phyloP scores from a whole-genome alignment of 2,888 invertebrate genomes.

The Leptinotarsa peninsularis region DNA sequence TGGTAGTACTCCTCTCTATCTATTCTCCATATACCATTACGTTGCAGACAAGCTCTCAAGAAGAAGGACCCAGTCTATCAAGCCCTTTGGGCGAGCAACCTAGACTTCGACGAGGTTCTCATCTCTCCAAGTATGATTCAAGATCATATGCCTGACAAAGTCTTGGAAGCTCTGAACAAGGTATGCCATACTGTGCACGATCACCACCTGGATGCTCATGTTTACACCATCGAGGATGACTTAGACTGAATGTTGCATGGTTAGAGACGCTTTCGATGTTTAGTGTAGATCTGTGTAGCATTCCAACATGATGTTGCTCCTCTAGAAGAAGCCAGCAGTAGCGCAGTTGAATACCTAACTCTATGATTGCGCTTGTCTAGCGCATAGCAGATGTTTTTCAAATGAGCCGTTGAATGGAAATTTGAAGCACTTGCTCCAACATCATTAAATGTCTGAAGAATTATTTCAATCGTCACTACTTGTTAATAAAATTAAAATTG shows the following conservation, averaged over 20 bases:
- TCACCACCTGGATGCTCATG: conserved; percentile 33
- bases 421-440: too few relatives aligned
- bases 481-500: too few relatives aligned
- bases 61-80: conserved; percentile 86
- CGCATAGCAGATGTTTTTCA: not conserved
- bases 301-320: not conserved
- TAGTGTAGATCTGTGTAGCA: conserved; percentile 12
- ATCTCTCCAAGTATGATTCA: conserved; percentile 91
- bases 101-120: conserved; percentile 87
- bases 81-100: conserved; percentile 87
- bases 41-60: conserved; percentile 74
- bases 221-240: conserved; percentile 45
- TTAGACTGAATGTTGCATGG: conserved; percentile 46
- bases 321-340: not conserved
- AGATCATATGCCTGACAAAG: conserved; percentile 91
- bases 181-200: conserved; percentile 67
- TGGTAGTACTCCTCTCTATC: not conserved
- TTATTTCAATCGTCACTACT: too few relatives aligned
- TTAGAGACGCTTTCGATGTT: conserved; percentile 24
- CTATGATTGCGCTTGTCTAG: not conserved
- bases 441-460: too few relatives aligned
- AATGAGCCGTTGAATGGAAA: too few relatives aligned
- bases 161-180: conserved; percentile 86
- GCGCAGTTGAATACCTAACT: too few relatives aligned
- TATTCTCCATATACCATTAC: not conserved